Evolutionary conservation across 2,797 vertebrate genomes (phyloP), one percentile per base, ranked within the genome.

Genomic region (Takifugu rubripes): DNA sequence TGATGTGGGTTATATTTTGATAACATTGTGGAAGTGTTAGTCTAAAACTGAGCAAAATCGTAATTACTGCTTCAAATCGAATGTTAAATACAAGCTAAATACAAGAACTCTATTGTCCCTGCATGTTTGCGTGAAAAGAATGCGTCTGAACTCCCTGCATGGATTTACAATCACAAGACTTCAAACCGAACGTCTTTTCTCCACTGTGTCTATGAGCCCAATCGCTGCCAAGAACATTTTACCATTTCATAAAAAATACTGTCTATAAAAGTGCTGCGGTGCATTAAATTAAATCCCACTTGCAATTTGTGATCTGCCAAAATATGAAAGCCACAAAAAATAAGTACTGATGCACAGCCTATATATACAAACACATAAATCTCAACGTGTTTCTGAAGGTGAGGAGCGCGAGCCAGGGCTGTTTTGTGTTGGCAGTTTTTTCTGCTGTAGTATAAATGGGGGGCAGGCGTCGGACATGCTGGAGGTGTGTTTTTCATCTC

Each of bases 401-500:
- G 59, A 68, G 25, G 14, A n/a, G 61, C 15, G 48, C 8, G 56
- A 64, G 62, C 45, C 53, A 16, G 59, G 11, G 4, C 16, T 12
- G 3, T 43, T 6, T 43, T 12, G 11, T 12, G 42, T 12, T 12
- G 21, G 21, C 21, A 21, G 21, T 21, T 21, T 21, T 21, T 21
- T 21, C 21, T 21, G 17, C n/a, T 21, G 15, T 21, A n/a, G 67
- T 29, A 48, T 68, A 54, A 54, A 17, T 54, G 49, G 46, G 21
- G n/a, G 52, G 16, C 15, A 10, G 33, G 56, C 56, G 40, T 33
- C 62, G 54, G 42, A 64, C 67, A 68, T 57, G 69, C 65, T 54
- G 56, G 56, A 68, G 59, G 72, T 74, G 52, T 52, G 43, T 53
- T 56, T 60, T 21, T 36, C 16, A 6, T 68, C 69, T 62, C 29